Percentiles rank a stretch among this genome's conserved stretches.
Conservation (phyloP, 2,113 vertebrate genomes). For the Oenanthe melanoleuca region DNA sequence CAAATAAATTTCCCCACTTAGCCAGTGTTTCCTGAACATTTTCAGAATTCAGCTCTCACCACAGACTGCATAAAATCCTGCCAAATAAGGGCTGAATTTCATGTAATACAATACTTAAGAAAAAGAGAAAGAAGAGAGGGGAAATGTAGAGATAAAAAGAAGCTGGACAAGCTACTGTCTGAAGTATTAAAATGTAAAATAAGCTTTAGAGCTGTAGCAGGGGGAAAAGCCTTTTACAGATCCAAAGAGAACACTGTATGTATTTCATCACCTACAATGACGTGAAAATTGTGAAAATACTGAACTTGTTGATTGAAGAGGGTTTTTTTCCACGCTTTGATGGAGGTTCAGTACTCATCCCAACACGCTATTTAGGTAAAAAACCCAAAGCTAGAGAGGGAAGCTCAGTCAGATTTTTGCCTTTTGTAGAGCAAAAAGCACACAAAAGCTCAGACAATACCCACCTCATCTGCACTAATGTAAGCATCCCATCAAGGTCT, state of each 20-base stretch:
- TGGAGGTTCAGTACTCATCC: neutral
- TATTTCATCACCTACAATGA: conserved; percentile 39
- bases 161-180: conserved; percentile 42
- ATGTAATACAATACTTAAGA: conserved; percentile 59
- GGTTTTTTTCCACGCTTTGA: neutral
- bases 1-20: conserved; percentile 68
- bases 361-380: neutral
- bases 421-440: neutral
- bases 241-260: neutral
- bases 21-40: conserved; percentile 56
- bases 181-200: conserved; percentile 63
- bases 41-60: conserved; percentile 63
- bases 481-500: neutral
- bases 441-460: conserved; percentile 24
- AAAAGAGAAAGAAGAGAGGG: neutral
- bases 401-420: neutral
- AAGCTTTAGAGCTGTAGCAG: conserved; percentile 22
- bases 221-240: conserved; percentile 24
- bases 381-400: neutral
- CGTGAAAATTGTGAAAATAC: conserved; percentile 26
- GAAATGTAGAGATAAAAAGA: conserved; percentile 47
- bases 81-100: conserved; percentile 63
- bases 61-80: conserved; percentile 66
- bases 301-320: conserved; percentile 46
- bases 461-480: neutral